phyloP scores from a whole-genome alignment of 2,113 vertebrate species.

The Phylloscopus trochilus region DNA sequence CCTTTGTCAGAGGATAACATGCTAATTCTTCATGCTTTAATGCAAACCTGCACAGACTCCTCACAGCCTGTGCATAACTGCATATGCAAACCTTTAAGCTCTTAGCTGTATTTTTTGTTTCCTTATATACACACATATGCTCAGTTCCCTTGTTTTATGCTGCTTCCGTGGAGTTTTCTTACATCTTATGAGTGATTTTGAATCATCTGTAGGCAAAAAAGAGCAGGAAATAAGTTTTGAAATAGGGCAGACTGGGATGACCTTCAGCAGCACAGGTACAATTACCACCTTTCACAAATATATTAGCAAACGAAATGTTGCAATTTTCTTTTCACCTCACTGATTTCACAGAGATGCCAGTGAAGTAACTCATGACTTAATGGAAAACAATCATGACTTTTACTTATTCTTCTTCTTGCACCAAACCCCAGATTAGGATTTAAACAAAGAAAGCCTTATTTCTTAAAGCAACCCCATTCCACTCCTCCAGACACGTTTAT shows the following conservation, averaged over 20 bases:
- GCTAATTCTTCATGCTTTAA: not conserved
- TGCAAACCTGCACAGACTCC: not conserved
- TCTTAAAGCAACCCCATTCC: not conserved
- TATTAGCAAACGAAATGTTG: not conserved
- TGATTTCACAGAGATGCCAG: not conserved
- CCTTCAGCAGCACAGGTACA: not conserved
- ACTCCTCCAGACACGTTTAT: not conserved
- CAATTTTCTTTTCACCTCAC: not conserved
- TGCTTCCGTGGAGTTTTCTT: not conserved
- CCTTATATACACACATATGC: not conserved
- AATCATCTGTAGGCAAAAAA: not conserved
- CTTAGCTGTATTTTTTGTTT: not conserved
- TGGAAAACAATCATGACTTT: not conserved
- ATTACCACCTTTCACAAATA: not conserved
- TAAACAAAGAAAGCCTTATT: conserved; percentile 26
- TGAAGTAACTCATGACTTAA: not conserved
- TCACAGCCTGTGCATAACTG: not conserved
- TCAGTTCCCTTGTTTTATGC: not conserved
- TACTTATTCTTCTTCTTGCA: not conserved
- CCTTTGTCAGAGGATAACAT: not conserved
- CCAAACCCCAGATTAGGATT: not conserved
- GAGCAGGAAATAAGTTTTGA: not conserved
- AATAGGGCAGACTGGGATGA: not conserved
- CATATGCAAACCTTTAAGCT: not conserved
- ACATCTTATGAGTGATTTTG: not conserved